Conservation (phyloP, 1,140 invertebrate species). For the Drosophila santomea region DNA sequence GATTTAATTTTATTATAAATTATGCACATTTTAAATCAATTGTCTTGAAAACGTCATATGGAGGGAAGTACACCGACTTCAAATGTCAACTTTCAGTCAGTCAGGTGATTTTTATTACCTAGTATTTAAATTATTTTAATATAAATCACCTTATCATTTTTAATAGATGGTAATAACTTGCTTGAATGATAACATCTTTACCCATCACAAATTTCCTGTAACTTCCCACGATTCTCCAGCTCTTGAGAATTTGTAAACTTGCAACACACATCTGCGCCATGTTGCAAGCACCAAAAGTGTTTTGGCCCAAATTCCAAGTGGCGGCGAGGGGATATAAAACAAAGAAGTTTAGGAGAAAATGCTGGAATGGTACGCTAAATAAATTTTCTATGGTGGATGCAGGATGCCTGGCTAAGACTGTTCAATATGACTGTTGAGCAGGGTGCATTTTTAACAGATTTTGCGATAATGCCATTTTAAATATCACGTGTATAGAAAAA, state of each 20-base stretch:
- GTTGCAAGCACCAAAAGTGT: conserved; percentile 55
- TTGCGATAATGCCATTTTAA: conserved; percentile 53
- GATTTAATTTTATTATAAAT: conserved; percentile 41
- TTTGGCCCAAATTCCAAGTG: conserved; percentile 77
- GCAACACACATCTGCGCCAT: conserved; percentile 38
- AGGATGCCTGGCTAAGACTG: conserved; percentile 24
- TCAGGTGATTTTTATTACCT: no score
- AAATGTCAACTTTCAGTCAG: neutral
- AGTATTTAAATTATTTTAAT: no score
- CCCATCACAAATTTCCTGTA: conserved; percentile 54
- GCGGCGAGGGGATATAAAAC: conserved; percentile 3
- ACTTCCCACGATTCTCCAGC: conserved; percentile 20
- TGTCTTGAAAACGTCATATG: neutral
- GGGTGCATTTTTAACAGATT: conserved; percentile 52
- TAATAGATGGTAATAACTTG: neutral
- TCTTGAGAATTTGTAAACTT: conserved; percentile 30
- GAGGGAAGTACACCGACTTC: neutral
- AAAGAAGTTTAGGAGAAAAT: conserved; percentile 19
- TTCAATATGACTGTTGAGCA: conserved; percentile 67
- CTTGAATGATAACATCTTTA: conserved; percentile 7
- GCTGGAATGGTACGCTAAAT: conserved; percentile 62
- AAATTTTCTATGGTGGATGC: conserved; percentile 49
- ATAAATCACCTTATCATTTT: neutral
- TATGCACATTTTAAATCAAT: conserved; percentile 24
- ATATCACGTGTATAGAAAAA: conserved; percentile 21